Base-by-base conservation (phyloP, 2,113 vertebrate genomes). In the Marmota flaviventris region DNA sequence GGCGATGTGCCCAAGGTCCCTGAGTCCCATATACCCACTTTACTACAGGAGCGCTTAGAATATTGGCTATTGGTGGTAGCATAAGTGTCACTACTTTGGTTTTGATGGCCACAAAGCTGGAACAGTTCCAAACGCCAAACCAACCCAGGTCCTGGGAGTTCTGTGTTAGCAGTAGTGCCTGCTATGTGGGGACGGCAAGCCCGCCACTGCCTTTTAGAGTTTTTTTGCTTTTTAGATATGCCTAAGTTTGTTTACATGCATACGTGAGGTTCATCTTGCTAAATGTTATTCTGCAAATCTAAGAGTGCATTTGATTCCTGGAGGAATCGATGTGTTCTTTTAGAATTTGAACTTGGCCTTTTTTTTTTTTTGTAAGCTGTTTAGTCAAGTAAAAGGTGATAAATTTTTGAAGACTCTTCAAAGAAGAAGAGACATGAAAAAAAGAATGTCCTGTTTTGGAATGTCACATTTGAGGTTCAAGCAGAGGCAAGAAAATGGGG, bases 361-460 rank as follows among this genome's bases (percentile, higher is more conserved):
- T 16, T 91, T 48, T 56, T 39, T 96, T 51, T 45, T 45, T 96
- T 37, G 67, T 65, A 39, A 91, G 45, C 34, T 82, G 10, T 88
- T 76, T 75, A 53, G 56, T 67, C 34, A 83, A 87, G 29, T 83
- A 83, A 96, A 37, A 77, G 27, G 58, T 9, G 42, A 86, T 51
- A 56, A 73, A 91, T 56, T 86, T 83, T 92, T 67, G 9, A 95
- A 75, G 63, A 75, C 16, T 87, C 24, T 56, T 89, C 85, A 20
- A 70, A 89, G 84, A 90, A 75, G 39, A 67, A 88, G 25, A 81
- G 24, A 72, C 48, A 37, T 27, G 37, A 34, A 58, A 91, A 91
- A 75, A 75, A 34, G 25, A 22, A 53, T 56, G 37, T 17, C 32
- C 27, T 94, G 20, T 91, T 89, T 94, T 53, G 34, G 27, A 65